These are phyloP conservation scores for Leptatherina wallacei DNA, from an alignment of 2,797 vertebrate species.

Conservation along the genomic window DNA sequence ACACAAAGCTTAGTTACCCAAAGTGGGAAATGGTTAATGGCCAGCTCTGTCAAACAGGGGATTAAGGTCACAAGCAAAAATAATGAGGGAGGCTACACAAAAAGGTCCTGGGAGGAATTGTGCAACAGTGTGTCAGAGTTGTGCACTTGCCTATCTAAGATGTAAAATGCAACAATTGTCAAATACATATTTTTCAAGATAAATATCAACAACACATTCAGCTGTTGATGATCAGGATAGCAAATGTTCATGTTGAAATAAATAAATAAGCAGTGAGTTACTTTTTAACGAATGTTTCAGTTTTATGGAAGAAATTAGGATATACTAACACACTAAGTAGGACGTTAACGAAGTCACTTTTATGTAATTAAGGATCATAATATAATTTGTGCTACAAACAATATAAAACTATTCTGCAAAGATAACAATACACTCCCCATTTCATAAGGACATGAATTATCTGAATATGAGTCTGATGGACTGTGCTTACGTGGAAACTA, in stretches of 20 bases:
- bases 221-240: too few relatives aligned
- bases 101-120: too few relatives aligned
- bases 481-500: conserved; percentile 71
- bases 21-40: too few relatives aligned
- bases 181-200: neutral
- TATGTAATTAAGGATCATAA: conserved; percentile 39
- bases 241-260: too few relatives aligned
- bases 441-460: conserved; percentile 71
- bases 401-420: conserved; percentile 42
- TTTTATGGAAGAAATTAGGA: conserved; percentile 12
- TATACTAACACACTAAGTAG: conserved; percentile 11
- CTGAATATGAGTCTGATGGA: conserved; percentile 69
- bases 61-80: too few relatives aligned
- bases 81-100: too few relatives aligned
- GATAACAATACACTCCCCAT: conserved; percentile 51
- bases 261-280: neutral
- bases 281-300: conserved; percentile 18
- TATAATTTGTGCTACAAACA: conserved; percentile 42
- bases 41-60: too few relatives aligned
- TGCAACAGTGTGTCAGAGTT: too few relatives aligned
- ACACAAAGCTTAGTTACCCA: too few relatives aligned
- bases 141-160: too few relatives aligned
- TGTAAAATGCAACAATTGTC: too few relatives aligned
- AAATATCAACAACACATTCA: too few relatives aligned
- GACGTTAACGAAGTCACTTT: conserved; percentile 15